Evolutionary conservation across 1,140 invertebrate species (phyloP).

Genomic region (Thereuonema tuberculata): DNA sequence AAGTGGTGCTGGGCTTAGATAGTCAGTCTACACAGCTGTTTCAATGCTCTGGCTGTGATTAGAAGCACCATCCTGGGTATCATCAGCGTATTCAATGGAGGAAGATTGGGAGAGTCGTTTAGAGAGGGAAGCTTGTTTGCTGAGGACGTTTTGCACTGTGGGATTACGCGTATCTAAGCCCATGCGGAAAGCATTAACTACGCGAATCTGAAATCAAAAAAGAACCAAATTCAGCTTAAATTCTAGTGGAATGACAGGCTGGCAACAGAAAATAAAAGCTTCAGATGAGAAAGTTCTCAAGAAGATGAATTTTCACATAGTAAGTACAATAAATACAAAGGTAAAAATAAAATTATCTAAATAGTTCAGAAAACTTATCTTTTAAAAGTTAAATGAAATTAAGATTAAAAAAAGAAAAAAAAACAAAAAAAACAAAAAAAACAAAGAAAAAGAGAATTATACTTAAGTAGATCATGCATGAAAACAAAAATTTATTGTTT

Average conservation of each 20-base stretch:
- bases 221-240: constrained; percentile 12
- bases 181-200: constrained; percentile 98
- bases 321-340: too few relatives aligned
- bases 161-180: constrained; percentile 86
- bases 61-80: constrained; percentile 10
- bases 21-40: constrained; percentile 10
- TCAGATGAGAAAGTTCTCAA: too few relatives aligned
- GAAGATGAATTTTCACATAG: too few relatives aligned
- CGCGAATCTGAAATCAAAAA: constrained; percentile 74
- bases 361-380: too few relatives aligned
- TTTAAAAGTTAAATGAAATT: too few relatives aligned
- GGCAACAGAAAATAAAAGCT: too few relatives aligned
- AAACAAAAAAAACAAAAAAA: too few relatives aligned
- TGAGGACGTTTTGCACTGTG: constrained; percentile 72
- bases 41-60: constrained; percentile 14
- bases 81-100: constrained; percentile 77
- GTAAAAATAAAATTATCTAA: too few relatives aligned
- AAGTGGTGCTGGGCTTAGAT: background rate
- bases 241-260: background rate
- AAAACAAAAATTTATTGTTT: too few relatives aligned
- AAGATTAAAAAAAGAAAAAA: too few relatives aligned
- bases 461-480: too few relatives aligned
- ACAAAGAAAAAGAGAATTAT: too few relatives aligned
- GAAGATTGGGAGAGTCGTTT: constrained; percentile 79
- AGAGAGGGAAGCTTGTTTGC: constrained; percentile 76